Evolutionary conservation across 1,140 invertebrate species (phyloP), one percentile per base, ranked within the genome.

Genomic region (Nebria ingens): DNA sequence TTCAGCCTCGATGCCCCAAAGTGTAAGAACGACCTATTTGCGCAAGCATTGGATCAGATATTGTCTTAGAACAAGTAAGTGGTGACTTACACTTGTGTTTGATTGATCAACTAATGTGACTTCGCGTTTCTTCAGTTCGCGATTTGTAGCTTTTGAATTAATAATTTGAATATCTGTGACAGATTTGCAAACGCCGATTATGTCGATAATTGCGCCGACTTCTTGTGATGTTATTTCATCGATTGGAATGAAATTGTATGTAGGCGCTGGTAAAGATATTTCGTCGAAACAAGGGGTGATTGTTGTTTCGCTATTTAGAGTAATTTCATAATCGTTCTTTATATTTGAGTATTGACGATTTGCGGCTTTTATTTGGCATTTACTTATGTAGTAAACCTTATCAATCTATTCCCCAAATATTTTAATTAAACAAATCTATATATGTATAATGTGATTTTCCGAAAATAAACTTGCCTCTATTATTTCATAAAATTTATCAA

Each of bases 321-420:
- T 89, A 82, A 99, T 89, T 68, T 99, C 97, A 67, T 97, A 99
- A 68, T 98, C 93, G 71, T 97, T 93, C 50, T 93, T 89, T 11
- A 96, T 68, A 40, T 73, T 81, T 13, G 79, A 81, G 66, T 82
- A 98, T 64, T 91, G 82, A 69, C 95, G 97, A 69, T 98, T 97
- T 0, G 95, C 94, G 15, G 87, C 79, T 71, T 97, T 98, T 6
- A 98, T 67, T 19, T 73, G 68, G 54, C 84, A 91, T 59, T 83
- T 84, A 20, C 84, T 87, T 25, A 99, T 84, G 63, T 84, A 96
- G 70, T 94, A 98, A 2, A 97, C 82, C 75, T 93, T 85, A 60
- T 87, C 84, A 3, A 85, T 69, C 85, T 89, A 34, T 56, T 49
- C 42, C 51, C 19, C 22, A 38, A 56, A 54, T 13, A 58, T 54